Conservation (phyloP, 2,113 vertebrate species). For the Burhinus bistriatus region DNA sequence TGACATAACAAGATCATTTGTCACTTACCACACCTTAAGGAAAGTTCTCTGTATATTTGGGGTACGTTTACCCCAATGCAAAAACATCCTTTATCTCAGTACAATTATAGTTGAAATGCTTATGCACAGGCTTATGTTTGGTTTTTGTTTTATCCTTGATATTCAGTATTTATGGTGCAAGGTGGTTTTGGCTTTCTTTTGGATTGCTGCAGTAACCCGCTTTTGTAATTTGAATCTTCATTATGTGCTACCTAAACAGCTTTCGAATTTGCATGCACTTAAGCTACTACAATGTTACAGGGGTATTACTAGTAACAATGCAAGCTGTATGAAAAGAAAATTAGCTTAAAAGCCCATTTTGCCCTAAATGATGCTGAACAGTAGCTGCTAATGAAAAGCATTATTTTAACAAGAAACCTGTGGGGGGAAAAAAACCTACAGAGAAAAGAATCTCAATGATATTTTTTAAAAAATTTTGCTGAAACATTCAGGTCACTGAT, state of each 20-base stretch:
- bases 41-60: neutral
- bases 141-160: neutral
- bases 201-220: neutral
- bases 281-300: neutral
- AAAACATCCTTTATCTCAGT: neutral
- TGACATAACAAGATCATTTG: neutral
- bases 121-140: neutral
- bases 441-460: neutral
- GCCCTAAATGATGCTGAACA: neutral
- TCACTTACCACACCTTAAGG: neutral
- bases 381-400: constrained; percentile 5
- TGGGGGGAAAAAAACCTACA: neutral
- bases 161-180: neutral
- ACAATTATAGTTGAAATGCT: neutral
- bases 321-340: neutral
- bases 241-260: neutral
- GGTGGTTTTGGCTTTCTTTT: neutral
- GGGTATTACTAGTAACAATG: neutral
- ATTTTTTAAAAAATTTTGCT: neutral
- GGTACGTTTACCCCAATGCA: neutral
- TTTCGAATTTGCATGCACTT: neutral
- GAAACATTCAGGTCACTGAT: neutral
- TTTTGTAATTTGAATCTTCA: neutral
- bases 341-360: constrained; percentile 31
- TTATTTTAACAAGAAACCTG: neutral